Conservation (phyloP, 2,888 invertebrate genomes). For the Drosophila pseudotalamancana region DNA sequence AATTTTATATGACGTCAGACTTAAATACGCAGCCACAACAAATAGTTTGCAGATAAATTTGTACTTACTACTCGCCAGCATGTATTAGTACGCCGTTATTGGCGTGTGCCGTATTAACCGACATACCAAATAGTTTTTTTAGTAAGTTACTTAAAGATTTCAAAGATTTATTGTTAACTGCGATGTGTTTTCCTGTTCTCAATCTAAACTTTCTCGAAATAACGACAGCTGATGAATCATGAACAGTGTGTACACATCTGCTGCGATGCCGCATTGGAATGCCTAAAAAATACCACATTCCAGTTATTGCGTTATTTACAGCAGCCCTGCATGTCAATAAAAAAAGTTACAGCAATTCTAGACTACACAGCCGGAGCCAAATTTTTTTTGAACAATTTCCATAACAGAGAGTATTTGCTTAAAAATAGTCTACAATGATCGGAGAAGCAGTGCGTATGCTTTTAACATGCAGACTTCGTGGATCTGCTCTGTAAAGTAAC, state of each 20-base stretch:
- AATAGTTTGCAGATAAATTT: neutral
- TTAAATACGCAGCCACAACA: conserved; percentile 1
- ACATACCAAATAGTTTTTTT: conserved; percentile 86
- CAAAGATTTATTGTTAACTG: conserved; percentile 18
- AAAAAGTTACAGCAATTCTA: conserved; percentile 2
- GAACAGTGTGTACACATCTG: conserved; percentile 43
- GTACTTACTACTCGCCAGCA: conserved; percentile 96
- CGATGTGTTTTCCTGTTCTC: conserved; percentile 44
- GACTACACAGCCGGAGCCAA: conserved; percentile 6
- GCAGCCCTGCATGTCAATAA: conserved; percentile 29
- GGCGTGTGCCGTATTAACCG: conserved; percentile 97
- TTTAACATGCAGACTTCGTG: neutral
- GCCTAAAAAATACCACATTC: conserved; percentile 54
- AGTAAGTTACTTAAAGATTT: conserved; percentile 34
- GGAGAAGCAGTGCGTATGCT: conserved; percentile 9
- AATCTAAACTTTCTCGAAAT: conserved; percentile 38
- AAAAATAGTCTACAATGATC: conserved; percentile 33
- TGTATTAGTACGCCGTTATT: conserved; percentile 97
- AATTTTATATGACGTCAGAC: conserved; percentile 54
- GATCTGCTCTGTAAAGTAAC: conserved; percentile 13
- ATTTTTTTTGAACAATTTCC: conserved; percentile 4
- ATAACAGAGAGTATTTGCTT: neutral
- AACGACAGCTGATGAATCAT: conserved; percentile 73
- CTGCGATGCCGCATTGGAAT: neutral
- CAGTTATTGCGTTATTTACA: conserved; percentile 4